Percentiles rank a stretch among this genome's conserved stretches.
Evolutionary conservation across 2,797 vertebrate genomes (phyloP).

Genomic region (Strix occidentalis): DNA sequence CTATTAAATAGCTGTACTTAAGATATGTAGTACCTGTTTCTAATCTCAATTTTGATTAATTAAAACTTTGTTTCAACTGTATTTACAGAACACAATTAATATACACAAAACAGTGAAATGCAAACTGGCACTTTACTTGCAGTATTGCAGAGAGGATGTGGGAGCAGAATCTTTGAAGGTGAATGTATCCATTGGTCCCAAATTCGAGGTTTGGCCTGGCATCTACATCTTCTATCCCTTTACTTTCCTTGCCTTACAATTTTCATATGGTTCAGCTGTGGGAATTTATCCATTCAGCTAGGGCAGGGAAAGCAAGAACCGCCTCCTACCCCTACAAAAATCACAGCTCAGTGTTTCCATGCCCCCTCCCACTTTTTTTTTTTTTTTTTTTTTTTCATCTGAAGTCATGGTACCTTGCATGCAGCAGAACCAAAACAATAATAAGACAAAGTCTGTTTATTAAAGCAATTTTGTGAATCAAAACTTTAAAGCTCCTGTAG

Average conservation of each 20-base stretch:
- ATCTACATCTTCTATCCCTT: background rate
- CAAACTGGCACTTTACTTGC: background rate
- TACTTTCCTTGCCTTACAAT: background rate
- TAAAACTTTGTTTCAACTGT: background rate
- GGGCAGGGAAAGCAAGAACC: background rate
- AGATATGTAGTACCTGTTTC: background rate
- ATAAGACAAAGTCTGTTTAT: background rate
- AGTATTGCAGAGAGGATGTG: background rate
- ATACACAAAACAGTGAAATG: background rate
- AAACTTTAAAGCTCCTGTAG: background rate
- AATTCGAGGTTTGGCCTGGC: background rate
- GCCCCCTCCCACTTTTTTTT: rapidly evolving
- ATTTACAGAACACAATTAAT: background rate
- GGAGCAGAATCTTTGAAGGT: background rate
- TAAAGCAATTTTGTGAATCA: background rate
- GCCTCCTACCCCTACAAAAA: background rate
- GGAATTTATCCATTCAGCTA: background rate
- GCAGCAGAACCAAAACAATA: background rate
- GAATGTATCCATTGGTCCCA: background rate
- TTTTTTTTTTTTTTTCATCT: background rate
- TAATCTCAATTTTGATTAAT: background rate
- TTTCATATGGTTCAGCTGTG: background rate
- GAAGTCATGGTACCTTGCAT: background rate
- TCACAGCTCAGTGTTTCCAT: background rate
- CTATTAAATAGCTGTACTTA: background rate